phyloP scores from a whole-genome alignment of 2,797 vertebrate species.

The Eidolon dupreanum region DNA sequence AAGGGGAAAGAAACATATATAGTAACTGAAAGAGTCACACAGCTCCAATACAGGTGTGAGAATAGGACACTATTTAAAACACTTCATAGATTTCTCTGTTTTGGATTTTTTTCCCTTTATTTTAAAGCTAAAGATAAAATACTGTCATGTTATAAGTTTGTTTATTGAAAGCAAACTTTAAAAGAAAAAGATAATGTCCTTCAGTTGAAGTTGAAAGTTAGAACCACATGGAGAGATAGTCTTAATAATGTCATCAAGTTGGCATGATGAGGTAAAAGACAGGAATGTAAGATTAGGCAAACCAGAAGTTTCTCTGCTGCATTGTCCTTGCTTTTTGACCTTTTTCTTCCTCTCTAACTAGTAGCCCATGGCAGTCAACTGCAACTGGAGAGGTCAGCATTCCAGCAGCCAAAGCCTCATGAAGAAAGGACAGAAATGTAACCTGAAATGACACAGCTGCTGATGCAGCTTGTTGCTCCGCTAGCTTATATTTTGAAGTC shows the following conservation, averaged over 20 bases:
- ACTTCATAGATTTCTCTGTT: background rate
- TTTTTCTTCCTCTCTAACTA: constrained; percentile 79
- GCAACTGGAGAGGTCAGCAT: constrained; percentile 77
- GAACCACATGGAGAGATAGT: constrained; percentile 3
- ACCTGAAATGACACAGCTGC: constrained; percentile 85
- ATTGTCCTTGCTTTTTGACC: constrained; percentile 79
- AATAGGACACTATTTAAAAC: background rate
- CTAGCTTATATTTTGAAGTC: constrained; percentile 82
- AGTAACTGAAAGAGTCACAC: background rate
- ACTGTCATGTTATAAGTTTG: background rate
- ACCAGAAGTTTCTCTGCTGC: constrained; percentile 65
- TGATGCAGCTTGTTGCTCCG: constrained; percentile 86
- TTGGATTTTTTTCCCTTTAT: background rate
- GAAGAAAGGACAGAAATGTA: constrained; percentile 84
- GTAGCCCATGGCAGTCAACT: constrained; percentile 84
- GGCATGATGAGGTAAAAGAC: background rate
- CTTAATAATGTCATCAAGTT: constrained; percentile 46
- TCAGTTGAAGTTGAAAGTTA: constrained; percentile 53
- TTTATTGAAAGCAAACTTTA: constrained; percentile 41
- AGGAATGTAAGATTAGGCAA: constrained; percentile 6
- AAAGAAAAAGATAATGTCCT: constrained; percentile 23
- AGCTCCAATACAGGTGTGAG: background rate
- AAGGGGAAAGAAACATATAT: background rate
- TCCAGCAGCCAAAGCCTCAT: constrained; percentile 75
- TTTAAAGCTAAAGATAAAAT: constrained; percentile 42